Base-by-base conservation (phyloP, 2,797 vertebrate genomes). In the Esox lucius region DNA sequence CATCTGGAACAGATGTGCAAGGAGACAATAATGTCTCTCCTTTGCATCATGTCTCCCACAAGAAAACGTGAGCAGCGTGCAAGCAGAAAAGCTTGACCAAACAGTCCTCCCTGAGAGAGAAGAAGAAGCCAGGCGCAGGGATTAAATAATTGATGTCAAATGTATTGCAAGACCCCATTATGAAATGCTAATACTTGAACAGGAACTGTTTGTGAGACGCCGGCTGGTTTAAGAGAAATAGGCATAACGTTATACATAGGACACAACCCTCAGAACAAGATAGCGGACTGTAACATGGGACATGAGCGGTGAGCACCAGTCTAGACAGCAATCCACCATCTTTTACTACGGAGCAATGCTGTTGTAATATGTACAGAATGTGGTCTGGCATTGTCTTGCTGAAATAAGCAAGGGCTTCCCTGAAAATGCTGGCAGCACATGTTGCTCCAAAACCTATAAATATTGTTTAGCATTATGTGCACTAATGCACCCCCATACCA, bases 181-280 rank as follows among this genome's bases (percentile, higher is more conserved):
- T 80, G 90, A 88, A 87, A 86, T 75, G 81, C 82, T 91, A 91
- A 92, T 90, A 90, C 80, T 85, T 89, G 86, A 88, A 67, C 11
- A 24, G 72, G 83, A 56, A 87, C 91, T 87, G 85, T 13, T 42
- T 84, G 69, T 59, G 78, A 81, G 78, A 33, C 80, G 26, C 24
- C 15, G 24, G 39, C 68, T 51, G 46, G 68, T 46, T 70, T 82
- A 84, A 81, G 76, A 87, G 81, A 80, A 87, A 90, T 90, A 92
- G 87, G 85, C 71, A 79, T 81, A 61, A 56, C 9, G 8, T 81
- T 81, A 76, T 81, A 78, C 80, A 84, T 28, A 15, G 53, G 19
- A 56, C 35, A 39, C 2, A 39, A 71, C 26, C 71, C 70, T 28
- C 8, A 31, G 33, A 22, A 39, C 16, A n/a, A 59, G 26, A 8